Evolutionary conservation across 2,113 vertebrate species (phyloP).

Genomic region (Aldabrachelys gigantea): DNA sequence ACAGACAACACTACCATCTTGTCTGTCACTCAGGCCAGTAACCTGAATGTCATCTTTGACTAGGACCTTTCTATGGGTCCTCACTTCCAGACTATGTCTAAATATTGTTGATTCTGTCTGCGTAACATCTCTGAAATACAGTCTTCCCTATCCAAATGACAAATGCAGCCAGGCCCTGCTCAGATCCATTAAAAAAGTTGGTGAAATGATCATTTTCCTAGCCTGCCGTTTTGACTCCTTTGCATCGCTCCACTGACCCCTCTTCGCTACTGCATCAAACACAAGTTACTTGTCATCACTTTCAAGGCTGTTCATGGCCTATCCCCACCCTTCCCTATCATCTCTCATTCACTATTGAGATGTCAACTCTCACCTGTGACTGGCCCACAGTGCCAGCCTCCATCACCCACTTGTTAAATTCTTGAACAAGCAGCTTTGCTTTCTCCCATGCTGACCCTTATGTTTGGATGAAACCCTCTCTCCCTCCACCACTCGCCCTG

Average conservation of each 20-base stretch:
- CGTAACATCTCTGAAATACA: background rate
- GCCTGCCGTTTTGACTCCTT: background rate
- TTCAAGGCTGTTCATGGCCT: background rate
- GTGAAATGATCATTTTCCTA: background rate
- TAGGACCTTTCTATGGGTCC: background rate
- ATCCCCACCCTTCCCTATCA: background rate
- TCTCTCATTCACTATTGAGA: background rate
- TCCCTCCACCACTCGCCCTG: no score
- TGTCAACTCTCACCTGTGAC: background rate
- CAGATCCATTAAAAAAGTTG: background rate
- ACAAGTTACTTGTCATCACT: background rate
- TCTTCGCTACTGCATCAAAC: background rate
- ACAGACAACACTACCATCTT: background rate
- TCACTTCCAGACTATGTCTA: background rate
- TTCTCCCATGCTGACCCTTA: background rate
- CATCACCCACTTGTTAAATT: background rate
- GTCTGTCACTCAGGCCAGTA: background rate
- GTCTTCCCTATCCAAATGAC: background rate
- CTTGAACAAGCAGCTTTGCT: background rate
- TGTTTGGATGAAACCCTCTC: background rate
- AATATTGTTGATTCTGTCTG: background rate
- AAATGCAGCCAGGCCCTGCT: background rate
- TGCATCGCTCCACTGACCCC: background rate
- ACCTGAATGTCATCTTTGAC: background rate
- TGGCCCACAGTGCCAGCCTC: background rate